A percentile compares a stretch with the other conserved stretches of the same genome.
Evolutionary conservation across 1,140 invertebrate species (phyloP).

Genomic region (Drosophila willistoni): DNA sequence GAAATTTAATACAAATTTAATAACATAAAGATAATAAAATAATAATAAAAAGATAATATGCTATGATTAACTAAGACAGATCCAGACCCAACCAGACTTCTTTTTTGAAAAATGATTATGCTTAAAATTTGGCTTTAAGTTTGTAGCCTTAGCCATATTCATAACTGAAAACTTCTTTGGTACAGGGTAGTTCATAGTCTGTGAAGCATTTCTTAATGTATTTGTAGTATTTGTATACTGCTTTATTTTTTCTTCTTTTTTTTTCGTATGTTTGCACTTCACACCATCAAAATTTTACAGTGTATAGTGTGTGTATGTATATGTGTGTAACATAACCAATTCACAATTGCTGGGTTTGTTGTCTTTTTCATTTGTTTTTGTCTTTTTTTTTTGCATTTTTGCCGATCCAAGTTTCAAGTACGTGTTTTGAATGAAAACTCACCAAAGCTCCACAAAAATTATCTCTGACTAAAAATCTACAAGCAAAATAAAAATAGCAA

Average conservation of each 20-base stretch:
- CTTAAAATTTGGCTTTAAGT: no score
- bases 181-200: background rate
- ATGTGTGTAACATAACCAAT: slow-evolving; percentile 16
- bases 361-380: slow-evolving; percentile 20
- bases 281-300: background rate
- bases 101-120: no score
- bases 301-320: slow-evolving; percentile 24
- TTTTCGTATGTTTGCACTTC: background rate
- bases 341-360: slow-evolving; percentile 41
- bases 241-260: slow-evolving; percentile 4
- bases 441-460: slow-evolving; percentile 48
- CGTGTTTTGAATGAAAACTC: slow-evolving; percentile 74
- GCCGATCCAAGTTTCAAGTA: slow-evolving; percentile 52
- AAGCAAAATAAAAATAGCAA: slow-evolving; percentile 30
- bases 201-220: background rate
- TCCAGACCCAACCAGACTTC: no score
- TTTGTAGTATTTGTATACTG: slow-evolving; percentile 10
- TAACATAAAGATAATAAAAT: no score
- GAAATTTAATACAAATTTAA: no score
- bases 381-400: slow-evolving; percentile 29
- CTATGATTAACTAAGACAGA: no score
- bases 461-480: slow-evolving; percentile 69
- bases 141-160: no score
- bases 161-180: background rate
- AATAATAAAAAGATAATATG: no score